Base-by-base conservation (phyloP, 2,797 vertebrate genomes). In the Staurois parvus region DNA sequence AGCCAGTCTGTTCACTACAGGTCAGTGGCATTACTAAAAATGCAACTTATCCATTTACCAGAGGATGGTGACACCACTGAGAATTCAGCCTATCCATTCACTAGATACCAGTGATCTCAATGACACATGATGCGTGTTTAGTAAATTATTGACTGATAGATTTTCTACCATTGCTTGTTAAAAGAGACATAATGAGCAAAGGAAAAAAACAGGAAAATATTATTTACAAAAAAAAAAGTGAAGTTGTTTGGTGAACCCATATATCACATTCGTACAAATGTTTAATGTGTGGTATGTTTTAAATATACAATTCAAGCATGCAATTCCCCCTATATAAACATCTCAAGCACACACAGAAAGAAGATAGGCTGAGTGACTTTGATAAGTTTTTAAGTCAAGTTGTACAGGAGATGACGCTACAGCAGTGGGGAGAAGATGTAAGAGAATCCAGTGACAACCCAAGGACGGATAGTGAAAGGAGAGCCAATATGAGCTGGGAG, bases 381-480 rank as follows among this genome's bases (percentile, higher is more conserved):
- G 11, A 69, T 10, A 56, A 70, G 42, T 80, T 70, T 80, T 48
- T 34, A 77, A 74, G 82, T 77, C 74, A 45, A 9, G 7, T n/a
- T 72, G 69, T 12, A 59, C 37, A 45, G 1, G 8, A 34, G 84
- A 69, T 66, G 19, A 84, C 37, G 56, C 40, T 42, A 67, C 59
- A 70, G 42, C 48, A 82, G 75, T 64, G 76, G 11, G 79, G 62
- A 26, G 48, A 59, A 48, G 67, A 64, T 74, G 80, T 66, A 77
- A 64, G 15, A 59, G 59, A 28, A 75, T 73, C 28, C 64, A 30
- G 13, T 80, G 72, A 76, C 52, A 69, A 72, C 42, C 67, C 81
- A 83, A 83, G 87, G 85, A 80, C 87, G 77, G 87, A 72, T 70
- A 56, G 29, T 8, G 85, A 45, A 80, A 85, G 37, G 59, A 48